phyloP scores from a whole-genome alignment of 2,113 vertebrate species.

The Brachyhypopomus gauderio region DNA sequence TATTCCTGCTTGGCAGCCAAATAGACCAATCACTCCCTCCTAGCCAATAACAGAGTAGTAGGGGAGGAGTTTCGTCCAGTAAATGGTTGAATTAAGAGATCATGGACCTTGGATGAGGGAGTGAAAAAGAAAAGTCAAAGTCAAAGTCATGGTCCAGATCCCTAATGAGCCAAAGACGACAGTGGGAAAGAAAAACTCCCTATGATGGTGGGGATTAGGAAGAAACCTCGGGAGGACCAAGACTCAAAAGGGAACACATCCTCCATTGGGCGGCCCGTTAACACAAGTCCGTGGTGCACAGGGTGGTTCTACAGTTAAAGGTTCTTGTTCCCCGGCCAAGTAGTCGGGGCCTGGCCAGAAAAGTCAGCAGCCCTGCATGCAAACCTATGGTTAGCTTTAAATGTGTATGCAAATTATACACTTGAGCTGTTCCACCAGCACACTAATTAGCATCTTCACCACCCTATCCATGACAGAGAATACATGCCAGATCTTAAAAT shows the following conservation, averaged over 20 bases:
- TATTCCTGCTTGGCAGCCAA: slow-evolving; percentile 45
- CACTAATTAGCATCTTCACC: background rate
- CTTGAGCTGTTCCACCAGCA: background rate
- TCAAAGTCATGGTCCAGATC: no score
- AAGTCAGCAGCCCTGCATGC: background rate
- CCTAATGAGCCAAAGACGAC: no score
- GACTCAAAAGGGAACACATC: no score
- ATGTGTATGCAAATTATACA: no score
- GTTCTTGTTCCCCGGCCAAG: no score
- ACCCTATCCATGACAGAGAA: background rate
- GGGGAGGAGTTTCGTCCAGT: slow-evolving; percentile 26
- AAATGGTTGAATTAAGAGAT: slow-evolving; percentile 41
- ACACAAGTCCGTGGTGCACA: no score
- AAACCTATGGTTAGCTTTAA: background rate
- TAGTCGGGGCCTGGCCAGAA: no score
- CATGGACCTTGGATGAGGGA: slow-evolving; percentile 34
- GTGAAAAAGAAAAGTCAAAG: slow-evolving; percentile 22
- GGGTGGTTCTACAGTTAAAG: no score
- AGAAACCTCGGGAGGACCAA: no score
- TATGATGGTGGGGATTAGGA: no score
- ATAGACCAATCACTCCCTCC: slow-evolving; percentile 17
- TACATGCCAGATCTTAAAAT: background rate
- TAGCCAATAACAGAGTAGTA: background rate
- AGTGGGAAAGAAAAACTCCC: no score
- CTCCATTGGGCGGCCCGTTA: no score